Percentiles rank a stretch among this genome's conserved stretches.
Conservation (phyloP, 2,888 invertebrate genomes). For the Myopa testacea region DNA sequence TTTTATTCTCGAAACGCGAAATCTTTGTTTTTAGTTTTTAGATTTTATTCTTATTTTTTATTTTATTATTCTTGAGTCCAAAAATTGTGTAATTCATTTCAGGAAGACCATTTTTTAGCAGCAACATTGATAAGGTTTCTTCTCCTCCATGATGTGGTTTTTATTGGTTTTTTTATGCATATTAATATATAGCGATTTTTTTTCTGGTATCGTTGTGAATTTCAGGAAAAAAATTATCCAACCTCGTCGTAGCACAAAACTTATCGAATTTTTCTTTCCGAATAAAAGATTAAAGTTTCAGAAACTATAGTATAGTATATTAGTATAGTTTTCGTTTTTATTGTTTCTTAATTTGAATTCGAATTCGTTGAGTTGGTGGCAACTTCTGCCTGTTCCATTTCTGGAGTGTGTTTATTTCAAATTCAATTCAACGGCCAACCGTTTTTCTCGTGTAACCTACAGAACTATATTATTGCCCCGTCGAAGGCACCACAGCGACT, state of each 20-base stretch:
- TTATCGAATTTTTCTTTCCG: neutral
- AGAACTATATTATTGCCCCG: constrained; percentile 46
- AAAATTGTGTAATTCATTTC: constrained; percentile 12
- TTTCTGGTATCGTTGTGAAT: neutral
- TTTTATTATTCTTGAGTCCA: neutral
- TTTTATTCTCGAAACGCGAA: neutral
- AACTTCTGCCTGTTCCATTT: too few relatives aligned
- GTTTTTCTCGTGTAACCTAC: constrained; percentile 28
- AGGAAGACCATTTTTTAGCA: constrained; percentile 4
- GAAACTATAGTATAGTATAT: too few relatives aligned
- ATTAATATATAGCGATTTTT: neutral
- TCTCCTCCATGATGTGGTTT: neutral
- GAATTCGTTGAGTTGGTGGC: too few relatives aligned
- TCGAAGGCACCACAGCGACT: constrained; percentile 58
- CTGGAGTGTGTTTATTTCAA: too few relatives aligned
- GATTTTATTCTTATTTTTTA: neutral
- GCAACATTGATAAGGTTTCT: constrained; percentile 36
- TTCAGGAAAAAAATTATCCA: neutral
- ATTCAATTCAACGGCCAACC: neutral
- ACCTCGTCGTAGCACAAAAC: constrained; percentile 10
- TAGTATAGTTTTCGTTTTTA: constrained; percentile 16
- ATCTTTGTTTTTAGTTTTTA: neutral
- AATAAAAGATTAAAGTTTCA: too few relatives aligned
- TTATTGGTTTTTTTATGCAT: neutral
- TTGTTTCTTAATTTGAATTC: constrained; percentile 20